Evolutionary conservation across 2,113 vertebrate genomes (phyloP).

Genomic region (Chionodraco myersi): DNA sequence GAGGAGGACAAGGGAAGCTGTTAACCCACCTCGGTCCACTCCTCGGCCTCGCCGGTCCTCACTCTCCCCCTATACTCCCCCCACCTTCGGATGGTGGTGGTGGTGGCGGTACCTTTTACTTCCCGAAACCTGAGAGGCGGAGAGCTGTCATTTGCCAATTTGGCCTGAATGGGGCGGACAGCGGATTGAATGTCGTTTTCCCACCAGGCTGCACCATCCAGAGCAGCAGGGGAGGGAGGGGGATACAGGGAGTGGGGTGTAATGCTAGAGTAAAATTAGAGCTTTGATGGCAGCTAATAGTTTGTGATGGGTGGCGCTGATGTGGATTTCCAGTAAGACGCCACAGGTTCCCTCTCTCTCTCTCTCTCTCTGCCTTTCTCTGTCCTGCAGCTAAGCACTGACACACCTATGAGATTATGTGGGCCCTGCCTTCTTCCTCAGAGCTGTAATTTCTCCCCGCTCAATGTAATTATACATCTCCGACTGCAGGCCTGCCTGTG

Average conservation of each 20-base stretch:
- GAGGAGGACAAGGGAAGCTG: constrained; percentile 73
- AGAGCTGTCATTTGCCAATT: constrained; percentile 93
- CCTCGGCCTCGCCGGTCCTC: constrained; percentile 47
- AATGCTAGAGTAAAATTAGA: constrained; percentile 92
- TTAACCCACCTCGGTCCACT: constrained; percentile 75
- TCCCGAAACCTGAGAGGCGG: constrained; percentile 84
- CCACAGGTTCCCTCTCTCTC: constrained; percentile 65
- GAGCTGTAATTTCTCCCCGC: constrained; percentile 85
- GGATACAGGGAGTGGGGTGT: constrained; percentile 77
- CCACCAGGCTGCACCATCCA: constrained; percentile 89
- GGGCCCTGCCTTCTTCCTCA: constrained; percentile 71
- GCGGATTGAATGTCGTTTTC: constrained; percentile 93
- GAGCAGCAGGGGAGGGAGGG: constrained; percentile 81
- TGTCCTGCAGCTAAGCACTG: constrained; percentile 59
- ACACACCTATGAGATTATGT: constrained; percentile 84
- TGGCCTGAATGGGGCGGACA: constrained; percentile 83
- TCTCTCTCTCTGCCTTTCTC: constrained; percentile 22
- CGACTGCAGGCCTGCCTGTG: constrained; percentile 52
- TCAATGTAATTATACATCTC: constrained; percentile 85
- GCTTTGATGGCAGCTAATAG: constrained; percentile 89
- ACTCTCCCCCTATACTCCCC: constrained; percentile 13
- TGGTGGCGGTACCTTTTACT: constrained; percentile 77
- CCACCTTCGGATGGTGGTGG: constrained; percentile 31
- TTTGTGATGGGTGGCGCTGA: constrained; percentile 85
- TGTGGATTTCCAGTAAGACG: constrained; percentile 84